These are phyloP conservation scores for Macroramphosus scolopax DNA, from an alignment of 2,797 vertebrate genomes.

Conservation along the genomic window DNA sequence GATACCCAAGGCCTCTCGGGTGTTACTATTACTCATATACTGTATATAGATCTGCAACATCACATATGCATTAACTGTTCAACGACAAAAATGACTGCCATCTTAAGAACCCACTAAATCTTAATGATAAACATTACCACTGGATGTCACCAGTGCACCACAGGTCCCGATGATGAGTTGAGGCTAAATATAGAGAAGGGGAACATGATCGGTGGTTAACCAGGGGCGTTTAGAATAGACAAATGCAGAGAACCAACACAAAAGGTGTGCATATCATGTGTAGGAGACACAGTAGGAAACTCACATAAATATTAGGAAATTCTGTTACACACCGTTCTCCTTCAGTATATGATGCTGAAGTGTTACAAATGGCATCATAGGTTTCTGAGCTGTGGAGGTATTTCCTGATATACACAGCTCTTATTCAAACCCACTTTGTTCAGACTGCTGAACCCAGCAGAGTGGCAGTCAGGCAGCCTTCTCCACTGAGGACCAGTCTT, in stretches of 20 bases:
- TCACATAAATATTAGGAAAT: slow-evolving; percentile 1
- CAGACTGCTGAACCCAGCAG: slow-evolving; percentile 81
- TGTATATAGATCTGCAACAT: slow-evolving; percentile 16
- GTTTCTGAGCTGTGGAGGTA: slow-evolving; percentile 30
- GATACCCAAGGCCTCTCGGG: background rate
- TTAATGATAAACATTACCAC: slow-evolving; percentile 42
- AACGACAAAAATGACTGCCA: too few species aligned
- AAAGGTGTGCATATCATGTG: background rate
- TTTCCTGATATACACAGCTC: slow-evolving; percentile 54
- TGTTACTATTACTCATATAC: slow-evolving; percentile 14
- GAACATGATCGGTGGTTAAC: background rate
- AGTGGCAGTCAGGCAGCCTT: slow-evolving; percentile 64
- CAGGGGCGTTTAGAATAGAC: background rate
- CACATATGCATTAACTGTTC: slow-evolving; percentile 18
- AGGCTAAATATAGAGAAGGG: slow-evolving; percentile 1
- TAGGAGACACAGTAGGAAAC: too few species aligned
- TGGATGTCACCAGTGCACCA: slow-evolving; percentile 67
- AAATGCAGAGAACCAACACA: slow-evolving; percentile 5
- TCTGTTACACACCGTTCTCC: too few species aligned
- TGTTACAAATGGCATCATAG: background rate
- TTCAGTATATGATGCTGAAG: background rate
- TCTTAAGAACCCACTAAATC: background rate
- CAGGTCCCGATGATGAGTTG: background rate
- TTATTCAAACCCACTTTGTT: slow-evolving; percentile 64
- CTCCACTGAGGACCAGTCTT: slow-evolving; percentile 61